Conservation (phyloP, 30 jellyfish, hydroid and myxozoan species). For the Rhopilema esculentum region DNA sequence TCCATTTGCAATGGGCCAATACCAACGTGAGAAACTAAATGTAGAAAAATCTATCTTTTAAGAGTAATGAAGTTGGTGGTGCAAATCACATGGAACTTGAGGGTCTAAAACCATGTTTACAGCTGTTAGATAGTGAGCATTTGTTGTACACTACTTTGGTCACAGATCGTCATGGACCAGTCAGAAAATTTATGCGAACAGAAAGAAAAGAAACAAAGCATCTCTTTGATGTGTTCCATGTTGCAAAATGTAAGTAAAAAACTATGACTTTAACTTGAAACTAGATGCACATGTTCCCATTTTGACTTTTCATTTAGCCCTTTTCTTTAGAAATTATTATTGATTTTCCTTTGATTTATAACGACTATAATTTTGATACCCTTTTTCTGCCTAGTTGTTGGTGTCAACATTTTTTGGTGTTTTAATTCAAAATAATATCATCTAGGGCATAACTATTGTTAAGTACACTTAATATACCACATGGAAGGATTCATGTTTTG, state of each 20-base stretch:
- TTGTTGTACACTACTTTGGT: slow-evolving; percentile 11
- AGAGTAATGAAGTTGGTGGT: slow-evolving; percentile 56
- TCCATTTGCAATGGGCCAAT: neutral
- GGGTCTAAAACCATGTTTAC: slow-evolving; percentile 17
- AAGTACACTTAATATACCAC: neutral
- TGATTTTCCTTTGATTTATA: neutral
- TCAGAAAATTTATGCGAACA: slow-evolving; percentile 29
- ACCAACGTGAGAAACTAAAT: neutral
- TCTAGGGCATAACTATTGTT: neutral
- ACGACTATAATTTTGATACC: neutral
- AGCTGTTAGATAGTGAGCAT: neutral
- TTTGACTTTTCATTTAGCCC: neutral
- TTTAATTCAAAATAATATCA: neutral
- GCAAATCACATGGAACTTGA: slow-evolving; percentile 42
- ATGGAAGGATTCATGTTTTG: neutral
- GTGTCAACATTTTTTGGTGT: neutral
- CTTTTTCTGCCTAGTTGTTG: neutral
- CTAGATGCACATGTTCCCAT: neutral
- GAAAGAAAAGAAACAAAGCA: slow-evolving; percentile 6
- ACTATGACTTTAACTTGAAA: neutral
- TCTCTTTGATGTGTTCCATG: slow-evolving; percentile 44
- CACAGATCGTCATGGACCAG: slow-evolving; percentile 41
- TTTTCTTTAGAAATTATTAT: neutral
- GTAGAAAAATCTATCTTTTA: neutral
- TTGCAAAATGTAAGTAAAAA: slow-evolving; percentile 39